Conservation (phyloP, 1,140 invertebrate species). For the Heterodera schachtii region DNA sequence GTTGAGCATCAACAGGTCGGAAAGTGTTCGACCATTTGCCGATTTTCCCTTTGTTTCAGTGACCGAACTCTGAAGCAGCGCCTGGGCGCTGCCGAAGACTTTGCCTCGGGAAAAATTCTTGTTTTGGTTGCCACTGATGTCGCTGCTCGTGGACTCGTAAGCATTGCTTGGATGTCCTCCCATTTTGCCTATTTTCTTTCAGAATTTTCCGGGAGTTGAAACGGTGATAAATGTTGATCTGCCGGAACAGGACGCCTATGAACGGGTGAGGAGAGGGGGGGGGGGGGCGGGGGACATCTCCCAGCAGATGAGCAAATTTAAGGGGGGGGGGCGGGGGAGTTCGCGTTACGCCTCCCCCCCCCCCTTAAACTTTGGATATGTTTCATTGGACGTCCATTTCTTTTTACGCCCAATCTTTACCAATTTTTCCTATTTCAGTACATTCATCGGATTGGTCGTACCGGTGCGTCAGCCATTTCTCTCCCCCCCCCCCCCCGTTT, state of each 20-base stretch:
- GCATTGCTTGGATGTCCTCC: slow-evolving; percentile 19
- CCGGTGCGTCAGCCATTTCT: slow-evolving; percentile 25
- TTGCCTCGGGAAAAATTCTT: slow-evolving; percentile 26
- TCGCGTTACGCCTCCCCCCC: no score
- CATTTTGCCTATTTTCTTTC: slow-evolving; percentile 17
- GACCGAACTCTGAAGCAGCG: slow-evolving; percentile 43
- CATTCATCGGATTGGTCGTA: slow-evolving; percentile 45
- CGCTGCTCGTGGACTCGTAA: slow-evolving; percentile 37
- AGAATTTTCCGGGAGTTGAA: slow-evolving; percentile 39
- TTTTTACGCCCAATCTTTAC: no score
- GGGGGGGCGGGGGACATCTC: neutral
- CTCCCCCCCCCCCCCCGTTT: no score
- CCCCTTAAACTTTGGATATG: neutral
- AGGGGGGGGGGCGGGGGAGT: no score
- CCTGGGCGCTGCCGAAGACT: slow-evolving; percentile 28
- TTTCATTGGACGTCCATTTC: no score
- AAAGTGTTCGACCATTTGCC: slow-evolving; percentile 12
- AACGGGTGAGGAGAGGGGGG: slow-evolving; percentile 4
- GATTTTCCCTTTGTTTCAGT: slow-evolving; percentile 14
- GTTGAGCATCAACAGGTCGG: slow-evolving; percentile 18
- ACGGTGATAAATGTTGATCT: slow-evolving; percentile 82
- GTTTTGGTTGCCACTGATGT: slow-evolving; percentile 39
- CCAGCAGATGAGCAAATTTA: no score
- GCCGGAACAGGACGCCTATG: slow-evolving; percentile 67
- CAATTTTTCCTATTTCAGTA: slow-evolving; percentile 3